These are phyloP conservation scores for Neodiprion fabricii DNA, from an alignment of 1,140 invertebrate genomes.

Conservation along the genomic window DNA sequence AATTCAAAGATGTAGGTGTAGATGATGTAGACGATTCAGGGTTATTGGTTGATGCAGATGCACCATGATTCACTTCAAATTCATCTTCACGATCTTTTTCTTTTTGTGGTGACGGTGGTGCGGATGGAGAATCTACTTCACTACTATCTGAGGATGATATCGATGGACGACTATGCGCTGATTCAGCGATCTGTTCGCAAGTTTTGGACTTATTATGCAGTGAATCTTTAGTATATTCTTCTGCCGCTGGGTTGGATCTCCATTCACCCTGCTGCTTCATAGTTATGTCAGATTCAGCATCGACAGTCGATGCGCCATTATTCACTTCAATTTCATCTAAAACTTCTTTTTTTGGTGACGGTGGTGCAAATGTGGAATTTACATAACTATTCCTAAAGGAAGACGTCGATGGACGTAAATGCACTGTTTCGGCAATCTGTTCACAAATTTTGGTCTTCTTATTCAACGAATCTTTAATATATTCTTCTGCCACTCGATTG, in stretches of 20 bases:
- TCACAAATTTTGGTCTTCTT: constrained; percentile 27
- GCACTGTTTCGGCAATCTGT: constrained; percentile 21
- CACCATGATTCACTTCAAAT: constrained; percentile 3
- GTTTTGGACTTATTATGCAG: constrained; percentile 24
- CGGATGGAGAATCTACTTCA: background rate
- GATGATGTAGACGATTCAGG: background rate
- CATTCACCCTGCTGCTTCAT: constrained; percentile 34
- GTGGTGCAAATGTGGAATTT: no score
- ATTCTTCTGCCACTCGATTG: constrained; percentile 23
- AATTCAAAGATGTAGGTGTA: background rate
- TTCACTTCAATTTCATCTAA: no score
- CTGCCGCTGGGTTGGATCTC: constrained; percentile 24
- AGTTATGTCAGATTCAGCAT: constrained; percentile 31
- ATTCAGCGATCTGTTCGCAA: constrained; percentile 20
- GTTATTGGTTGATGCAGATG: background rate
- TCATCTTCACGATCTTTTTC: background rate
- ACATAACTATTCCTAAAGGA: background rate
- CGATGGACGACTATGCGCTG: no score
- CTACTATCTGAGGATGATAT: background rate
- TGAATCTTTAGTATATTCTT: constrained; percentile 25
- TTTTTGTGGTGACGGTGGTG: background rate
- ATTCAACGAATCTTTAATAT: constrained; percentile 24
- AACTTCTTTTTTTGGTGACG: no score
- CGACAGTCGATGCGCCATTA: constrained; percentile 2
- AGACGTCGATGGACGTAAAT: background rate